Conservation (phyloP, 1,140 invertebrate species). For the Daktulosphaira vitifoliae region DNA sequence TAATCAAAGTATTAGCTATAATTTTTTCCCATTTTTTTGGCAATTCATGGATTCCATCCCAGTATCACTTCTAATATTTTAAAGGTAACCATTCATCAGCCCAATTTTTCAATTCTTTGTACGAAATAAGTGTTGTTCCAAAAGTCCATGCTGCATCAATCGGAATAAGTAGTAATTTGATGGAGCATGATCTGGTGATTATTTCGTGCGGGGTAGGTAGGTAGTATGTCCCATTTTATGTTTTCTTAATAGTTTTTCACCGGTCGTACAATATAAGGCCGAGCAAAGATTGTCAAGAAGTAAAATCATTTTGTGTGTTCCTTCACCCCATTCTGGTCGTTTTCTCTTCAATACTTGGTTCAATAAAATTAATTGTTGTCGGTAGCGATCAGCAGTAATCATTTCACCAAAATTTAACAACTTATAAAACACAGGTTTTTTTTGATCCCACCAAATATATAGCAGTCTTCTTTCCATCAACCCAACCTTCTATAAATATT, state of each 20-base stretch:
- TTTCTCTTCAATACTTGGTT: conserved; percentile 35
- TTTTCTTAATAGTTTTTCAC: background rate
- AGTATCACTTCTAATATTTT: no score
- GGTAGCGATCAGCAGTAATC: background rate
- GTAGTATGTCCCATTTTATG: background rate
- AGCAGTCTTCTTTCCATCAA: background rate
- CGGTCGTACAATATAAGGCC: no score
- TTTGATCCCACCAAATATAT: background rate
- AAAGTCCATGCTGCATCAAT: background rate
- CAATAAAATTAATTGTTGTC: background rate
- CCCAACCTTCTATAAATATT: no score
- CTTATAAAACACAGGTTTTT: background rate
- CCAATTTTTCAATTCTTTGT: no score
- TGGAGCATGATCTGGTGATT: background rate
- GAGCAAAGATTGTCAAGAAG: background rate
- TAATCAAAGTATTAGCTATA: no score
- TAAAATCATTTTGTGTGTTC: conserved; percentile 20
- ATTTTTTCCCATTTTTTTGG: no score
- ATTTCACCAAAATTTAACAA: background rate
- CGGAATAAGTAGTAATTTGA: background rate
- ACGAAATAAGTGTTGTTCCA: background rate
- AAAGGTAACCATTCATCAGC: no score
- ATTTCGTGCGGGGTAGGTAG: background rate
- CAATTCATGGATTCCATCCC: no score
- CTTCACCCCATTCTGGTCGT: conserved; percentile 18